Conservation (phyloP, 2,888 invertebrate genomes). For the Amblyteles armatorius region DNA sequence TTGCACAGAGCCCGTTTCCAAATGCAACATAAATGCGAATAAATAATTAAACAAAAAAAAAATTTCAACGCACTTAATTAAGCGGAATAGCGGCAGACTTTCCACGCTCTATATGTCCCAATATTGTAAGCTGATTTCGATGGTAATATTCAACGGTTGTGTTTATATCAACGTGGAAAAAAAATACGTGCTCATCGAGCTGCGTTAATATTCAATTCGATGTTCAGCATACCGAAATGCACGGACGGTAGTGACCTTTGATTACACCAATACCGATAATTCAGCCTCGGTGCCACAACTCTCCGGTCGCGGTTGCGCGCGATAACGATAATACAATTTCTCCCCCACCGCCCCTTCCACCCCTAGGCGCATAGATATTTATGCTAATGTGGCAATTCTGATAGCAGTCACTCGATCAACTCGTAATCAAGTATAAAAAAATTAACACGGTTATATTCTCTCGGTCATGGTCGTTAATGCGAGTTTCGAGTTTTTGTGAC, state of each 20-base stretch:
- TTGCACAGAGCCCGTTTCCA: neutral
- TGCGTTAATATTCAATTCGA: slow-evolving; percentile 44
- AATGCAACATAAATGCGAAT: neutral
- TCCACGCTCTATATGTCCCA: neutral
- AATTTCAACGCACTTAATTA: neutral
- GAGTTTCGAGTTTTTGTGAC: neutral
- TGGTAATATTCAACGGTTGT: slow-evolving; percentile 13
- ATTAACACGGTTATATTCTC: slow-evolving; percentile 36
- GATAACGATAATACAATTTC: slow-evolving; percentile 56
- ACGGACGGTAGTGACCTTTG: slow-evolving; percentile 10
- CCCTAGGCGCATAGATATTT: slow-evolving; percentile 47
- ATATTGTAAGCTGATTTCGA: neutral
- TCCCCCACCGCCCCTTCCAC: neutral
- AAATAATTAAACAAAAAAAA: neutral
- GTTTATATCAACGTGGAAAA: neutral
- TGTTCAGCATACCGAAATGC: slow-evolving; percentile 7
- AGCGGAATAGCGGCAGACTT: neutral
- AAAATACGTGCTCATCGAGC: slow-evolving; percentile 13
- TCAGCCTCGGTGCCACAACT: slow-evolving; percentile 5
- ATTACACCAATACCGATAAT: slow-evolving; percentile 53
- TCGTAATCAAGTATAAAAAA: slow-evolving; percentile 51
- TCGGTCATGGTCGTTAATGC: neutral
- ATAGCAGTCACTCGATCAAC: slow-evolving; percentile 43
- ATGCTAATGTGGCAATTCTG: slow-evolving; percentile 54
- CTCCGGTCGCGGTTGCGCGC: neutral